Evolutionary conservation across 2,113 vertebrate species (phyloP).

Genomic region (Cisticola juncidis): DNA sequence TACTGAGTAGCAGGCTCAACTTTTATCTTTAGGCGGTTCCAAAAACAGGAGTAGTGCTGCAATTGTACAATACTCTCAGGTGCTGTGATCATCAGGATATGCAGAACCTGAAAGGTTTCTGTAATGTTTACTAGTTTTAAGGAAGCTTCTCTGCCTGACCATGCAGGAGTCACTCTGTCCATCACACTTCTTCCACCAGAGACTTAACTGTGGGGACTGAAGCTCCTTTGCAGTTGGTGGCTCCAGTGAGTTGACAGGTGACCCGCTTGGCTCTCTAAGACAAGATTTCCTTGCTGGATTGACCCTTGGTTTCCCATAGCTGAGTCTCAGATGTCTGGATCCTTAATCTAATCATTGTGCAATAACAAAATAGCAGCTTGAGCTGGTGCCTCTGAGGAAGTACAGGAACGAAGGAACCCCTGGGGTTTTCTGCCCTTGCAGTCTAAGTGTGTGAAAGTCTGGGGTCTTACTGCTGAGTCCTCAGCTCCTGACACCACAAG

Average conservation of each 20-base stretch:
- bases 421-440: background rate
- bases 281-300: background rate
- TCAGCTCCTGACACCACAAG: background rate
- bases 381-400: background rate
- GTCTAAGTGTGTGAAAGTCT: background rate
- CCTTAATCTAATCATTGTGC: background rate
- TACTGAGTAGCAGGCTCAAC: background rate
- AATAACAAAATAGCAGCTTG: background rate
- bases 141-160: background rate
- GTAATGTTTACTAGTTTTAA: background rate
- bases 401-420: accelerated
- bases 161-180: background rate
- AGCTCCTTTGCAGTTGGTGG: background rate
- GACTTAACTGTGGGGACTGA: accelerated
- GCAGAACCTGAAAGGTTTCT: background rate
- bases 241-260: accelerated
- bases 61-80: background rate
- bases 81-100: background rate
- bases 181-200: background rate
- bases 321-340: background rate
- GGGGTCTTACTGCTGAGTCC: background rate
- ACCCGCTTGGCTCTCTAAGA: background rate
- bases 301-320: background rate
- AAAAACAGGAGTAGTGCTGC: background rate
- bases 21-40: background rate